These are phyloP conservation scores for Tokudaia muenninki DNA, from an alignment of 2,797 vertebrate species.

Conservation along the genomic window DNA sequence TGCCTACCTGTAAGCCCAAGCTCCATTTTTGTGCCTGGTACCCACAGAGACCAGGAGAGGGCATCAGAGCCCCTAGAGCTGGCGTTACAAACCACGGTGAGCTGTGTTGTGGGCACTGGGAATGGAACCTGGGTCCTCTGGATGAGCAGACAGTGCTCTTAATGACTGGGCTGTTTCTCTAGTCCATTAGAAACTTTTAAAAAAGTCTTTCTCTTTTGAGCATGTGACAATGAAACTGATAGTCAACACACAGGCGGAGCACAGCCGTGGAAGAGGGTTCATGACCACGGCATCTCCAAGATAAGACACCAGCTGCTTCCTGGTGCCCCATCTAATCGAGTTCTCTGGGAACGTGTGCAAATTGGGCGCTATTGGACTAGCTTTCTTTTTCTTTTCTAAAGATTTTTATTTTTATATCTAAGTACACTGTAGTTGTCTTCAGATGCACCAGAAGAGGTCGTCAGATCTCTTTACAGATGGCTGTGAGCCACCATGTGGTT, in stretches of 20 bases:
- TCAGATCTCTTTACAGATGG: no score
- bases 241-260: accelerated
- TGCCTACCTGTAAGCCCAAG: neutral
- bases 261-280: neutral
- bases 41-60: neutral
- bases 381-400: no score
- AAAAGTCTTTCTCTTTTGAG: neutral
- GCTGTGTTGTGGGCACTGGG: neutral
- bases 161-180: neutral
- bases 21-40: neutral
- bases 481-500: no score
- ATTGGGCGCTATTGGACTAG: neutral
- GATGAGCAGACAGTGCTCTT: neutral
- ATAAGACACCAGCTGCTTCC: neutral
- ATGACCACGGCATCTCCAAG: neutral
- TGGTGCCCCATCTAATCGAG: neutral
- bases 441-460: no score
- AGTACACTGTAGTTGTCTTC: no score
- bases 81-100: neutral
- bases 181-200: neutral
- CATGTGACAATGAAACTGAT: neutral
- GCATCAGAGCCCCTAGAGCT: neutral
- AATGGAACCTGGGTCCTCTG: no score
- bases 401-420: no score
- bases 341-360: neutral